Percentiles rank a stretch among this genome's conserved stretches.
phyloP scores from a whole-genome alignment of 2,888 invertebrate genomes.

The Ischnura elegans region DNA sequence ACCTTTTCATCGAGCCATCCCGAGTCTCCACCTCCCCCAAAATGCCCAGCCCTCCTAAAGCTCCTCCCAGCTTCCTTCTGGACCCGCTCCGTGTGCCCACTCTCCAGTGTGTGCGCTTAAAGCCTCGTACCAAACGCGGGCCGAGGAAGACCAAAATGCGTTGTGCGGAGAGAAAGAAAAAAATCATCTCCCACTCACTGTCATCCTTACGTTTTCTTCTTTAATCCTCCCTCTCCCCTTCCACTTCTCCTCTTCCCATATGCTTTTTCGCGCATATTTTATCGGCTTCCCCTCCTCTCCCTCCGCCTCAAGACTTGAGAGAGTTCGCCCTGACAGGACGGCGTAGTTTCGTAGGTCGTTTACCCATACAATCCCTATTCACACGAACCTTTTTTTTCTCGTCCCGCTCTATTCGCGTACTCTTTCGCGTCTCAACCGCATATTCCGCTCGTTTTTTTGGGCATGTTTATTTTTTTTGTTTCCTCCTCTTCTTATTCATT shows the following conservation, averaged over 20 bases:
- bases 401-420: neutral
- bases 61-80: neutral
- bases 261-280: conserved; percentile 37
- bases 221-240: conserved; percentile 4
- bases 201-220: neutral
- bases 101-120: neutral
- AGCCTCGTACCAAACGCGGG: neutral
- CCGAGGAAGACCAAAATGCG: conserved; percentile 12
- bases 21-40: neutral
- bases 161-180: neutral
- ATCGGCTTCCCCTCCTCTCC: conserved; percentile 15
- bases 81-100: neutral
- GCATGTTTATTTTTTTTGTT: neutral
- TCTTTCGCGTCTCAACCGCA: too few relatives aligned
- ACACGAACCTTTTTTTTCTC: neutral
- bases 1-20: conserved; percentile 44
- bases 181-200: conserved; percentile 19
- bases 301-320: neutral
- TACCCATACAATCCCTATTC: conserved; percentile 19
- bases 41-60: neutral
- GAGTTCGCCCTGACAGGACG: conserved; percentile 1
- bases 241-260: neutral
- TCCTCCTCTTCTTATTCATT: neutral
- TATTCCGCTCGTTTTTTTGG: too few relatives aligned
- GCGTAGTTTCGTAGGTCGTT: conserved; percentile 21